Conservation (phyloP, 2,888 invertebrate species). For the Ypsolopha sequella region DNA sequence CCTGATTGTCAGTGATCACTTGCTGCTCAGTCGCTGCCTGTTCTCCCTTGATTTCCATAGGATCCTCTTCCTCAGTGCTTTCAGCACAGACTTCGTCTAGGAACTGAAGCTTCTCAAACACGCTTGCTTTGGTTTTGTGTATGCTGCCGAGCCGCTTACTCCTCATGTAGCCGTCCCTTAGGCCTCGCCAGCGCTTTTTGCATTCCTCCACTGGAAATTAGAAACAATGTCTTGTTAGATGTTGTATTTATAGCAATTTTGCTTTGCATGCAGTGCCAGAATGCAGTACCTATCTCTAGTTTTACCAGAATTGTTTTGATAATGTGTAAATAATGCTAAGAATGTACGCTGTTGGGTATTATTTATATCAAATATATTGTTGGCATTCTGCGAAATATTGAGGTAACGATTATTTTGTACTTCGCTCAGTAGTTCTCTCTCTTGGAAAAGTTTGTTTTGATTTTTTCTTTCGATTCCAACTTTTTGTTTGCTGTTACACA, state of each 20-base stretch:
- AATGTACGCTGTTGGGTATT: too few relatives aligned
- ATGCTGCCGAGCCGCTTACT: constrained; percentile 49
- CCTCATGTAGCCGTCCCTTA: constrained; percentile 66
- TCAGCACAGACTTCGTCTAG: constrained; percentile 21
- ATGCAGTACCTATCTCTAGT: too few relatives aligned
- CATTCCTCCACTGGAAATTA: constrained; percentile 64
- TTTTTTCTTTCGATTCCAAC: constrained; percentile 9
- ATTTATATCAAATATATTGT: too few relatives aligned
- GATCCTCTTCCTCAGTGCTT: constrained; percentile 2
- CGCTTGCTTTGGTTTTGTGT: constrained; percentile 39
- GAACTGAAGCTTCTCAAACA: constrained; percentile 51
- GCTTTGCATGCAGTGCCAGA: background rate
- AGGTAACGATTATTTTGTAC: too few relatives aligned
- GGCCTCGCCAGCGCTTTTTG: constrained; percentile 67
- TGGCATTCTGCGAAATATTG: too few relatives aligned
- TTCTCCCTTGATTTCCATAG: constrained; percentile 8
- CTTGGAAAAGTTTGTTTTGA: background rate
- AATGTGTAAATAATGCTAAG: too few relatives aligned
- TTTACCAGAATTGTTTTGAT: too few relatives aligned
- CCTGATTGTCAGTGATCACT: constrained; percentile 57
- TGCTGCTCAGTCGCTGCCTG: constrained; percentile 29
- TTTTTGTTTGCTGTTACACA: constrained; percentile 18
- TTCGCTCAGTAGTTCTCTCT: background rate
- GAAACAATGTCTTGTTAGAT: background rate
- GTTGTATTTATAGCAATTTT: background rate